A percentile compares a stretch with the other conserved stretches of the same genome.
Evolutionary conservation across 2,888 invertebrate genomes (phyloP).

Genomic region (Gibbula magus): DNA sequence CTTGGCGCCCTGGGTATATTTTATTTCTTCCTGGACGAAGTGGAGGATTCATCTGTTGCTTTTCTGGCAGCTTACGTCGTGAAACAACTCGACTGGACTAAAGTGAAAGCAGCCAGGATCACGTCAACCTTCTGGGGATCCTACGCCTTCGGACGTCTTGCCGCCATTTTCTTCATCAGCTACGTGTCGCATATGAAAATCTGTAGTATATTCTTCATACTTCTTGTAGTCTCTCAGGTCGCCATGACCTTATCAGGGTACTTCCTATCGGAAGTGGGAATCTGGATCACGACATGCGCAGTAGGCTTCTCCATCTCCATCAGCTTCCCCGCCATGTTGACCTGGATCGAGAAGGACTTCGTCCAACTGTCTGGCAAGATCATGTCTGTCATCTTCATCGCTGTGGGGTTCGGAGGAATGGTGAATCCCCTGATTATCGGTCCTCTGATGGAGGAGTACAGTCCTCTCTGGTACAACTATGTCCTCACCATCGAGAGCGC

Average conservation of each 20-base stretch:
- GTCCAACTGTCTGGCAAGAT: constrained; percentile 48
- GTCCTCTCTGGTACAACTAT: constrained; percentile 47
- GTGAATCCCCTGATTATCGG: constrained; percentile 52
- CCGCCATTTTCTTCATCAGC: constrained; percentile 35
- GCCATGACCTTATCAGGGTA: constrained; percentile 34
- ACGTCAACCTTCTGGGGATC: constrained; percentile 35
- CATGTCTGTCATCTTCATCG: constrained; percentile 46
- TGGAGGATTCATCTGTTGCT: constrained; percentile 27
- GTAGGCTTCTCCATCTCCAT: constrained; percentile 51
- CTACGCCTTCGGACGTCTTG: constrained; percentile 33
- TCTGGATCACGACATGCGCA: constrained; percentile 45
- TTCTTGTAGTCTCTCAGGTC: constrained; percentile 19
- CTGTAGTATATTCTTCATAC: constrained; percentile 27
- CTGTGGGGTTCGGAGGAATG: constrained; percentile 43
- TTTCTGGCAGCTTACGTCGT: constrained; percentile 38
- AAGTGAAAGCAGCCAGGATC: constrained; percentile 24
- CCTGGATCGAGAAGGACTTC: constrained; percentile 53
- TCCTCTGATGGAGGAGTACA: constrained; percentile 46
- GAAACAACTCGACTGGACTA: constrained; percentile 31
- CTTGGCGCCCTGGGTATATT: constrained; percentile 20
- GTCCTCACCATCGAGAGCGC: constrained; percentile 38
- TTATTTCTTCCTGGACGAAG: constrained; percentile 25
- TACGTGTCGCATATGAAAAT: constrained; percentile 35
- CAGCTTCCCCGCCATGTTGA: constrained; percentile 50
- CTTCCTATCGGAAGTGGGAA: constrained; percentile 27